These are phyloP conservation scores for Gonatopus flavifemur DNA, from an alignment of 1,140 invertebrate species.

Conservation along the genomic window DNA sequence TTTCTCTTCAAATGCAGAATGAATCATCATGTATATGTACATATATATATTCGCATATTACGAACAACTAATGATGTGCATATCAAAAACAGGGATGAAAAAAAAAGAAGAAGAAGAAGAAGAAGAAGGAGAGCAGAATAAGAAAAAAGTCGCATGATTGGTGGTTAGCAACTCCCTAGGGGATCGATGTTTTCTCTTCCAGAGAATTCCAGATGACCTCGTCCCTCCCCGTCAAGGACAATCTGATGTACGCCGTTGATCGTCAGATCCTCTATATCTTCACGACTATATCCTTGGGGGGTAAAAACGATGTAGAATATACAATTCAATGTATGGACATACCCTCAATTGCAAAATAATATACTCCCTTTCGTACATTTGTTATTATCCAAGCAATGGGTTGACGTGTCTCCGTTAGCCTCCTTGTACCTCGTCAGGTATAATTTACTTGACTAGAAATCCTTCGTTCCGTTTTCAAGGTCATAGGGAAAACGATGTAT, in stretches of 20 bases:
- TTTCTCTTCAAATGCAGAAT: too few relatives aligned
- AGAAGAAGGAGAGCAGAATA: constrained; percentile 6
- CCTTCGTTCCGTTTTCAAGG: constrained; percentile 20
- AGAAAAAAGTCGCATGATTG: constrained; percentile 14
- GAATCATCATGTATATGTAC: too few relatives aligned
- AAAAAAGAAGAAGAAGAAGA: background rate
- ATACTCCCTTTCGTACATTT: too few relatives aligned
- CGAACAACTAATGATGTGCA: too few relatives aligned
- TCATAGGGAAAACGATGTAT: too few relatives aligned
- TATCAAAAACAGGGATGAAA: background rate
- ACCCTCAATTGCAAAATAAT: constrained; percentile 12
- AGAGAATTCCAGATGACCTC: constrained; percentile 4
- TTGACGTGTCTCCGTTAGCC: too few relatives aligned
- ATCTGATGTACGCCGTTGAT: constrained; percentile 12
- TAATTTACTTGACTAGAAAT: constrained; percentile 19
- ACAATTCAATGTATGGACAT: constrained; percentile 11
- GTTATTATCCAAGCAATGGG: too few relatives aligned
- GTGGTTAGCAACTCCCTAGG: constrained; percentile 14
- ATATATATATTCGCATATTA: too few relatives aligned
- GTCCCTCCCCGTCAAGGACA: constrained; percentile 21
- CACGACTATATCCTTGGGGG: constrained; percentile 4
- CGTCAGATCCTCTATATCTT: constrained; percentile 11
- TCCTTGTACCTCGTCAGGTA: constrained; percentile 14
- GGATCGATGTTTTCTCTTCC: constrained; percentile 17
- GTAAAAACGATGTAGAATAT: too few relatives aligned